Percentiles rank a stretch among this genome's conserved stretches.
These are phyloP conservation scores for Hypselothyrea guttata DNA, from an alignment of 2,888 invertebrate species.

Conservation along the genomic window DNA sequence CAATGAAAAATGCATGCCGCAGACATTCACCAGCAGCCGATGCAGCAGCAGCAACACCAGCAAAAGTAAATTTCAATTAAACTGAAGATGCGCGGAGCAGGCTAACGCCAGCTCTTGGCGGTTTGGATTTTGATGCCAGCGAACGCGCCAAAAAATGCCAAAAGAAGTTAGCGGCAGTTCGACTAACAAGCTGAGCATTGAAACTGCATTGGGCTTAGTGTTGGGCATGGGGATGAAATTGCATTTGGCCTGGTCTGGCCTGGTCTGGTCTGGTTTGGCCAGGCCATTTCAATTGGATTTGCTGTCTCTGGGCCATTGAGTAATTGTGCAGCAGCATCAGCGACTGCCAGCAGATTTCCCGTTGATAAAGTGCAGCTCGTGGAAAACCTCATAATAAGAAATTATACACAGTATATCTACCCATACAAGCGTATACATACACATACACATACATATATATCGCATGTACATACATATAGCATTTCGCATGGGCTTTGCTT, in stretches of 20 bases:
- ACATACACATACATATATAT: slow-evolving; percentile 8
- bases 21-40: slow-evolving; percentile 62
- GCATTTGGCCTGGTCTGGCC: slow-evolving; percentile 8
- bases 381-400: slow-evolving; percentile 73
- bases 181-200: slow-evolving; percentile 55
- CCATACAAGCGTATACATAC: slow-evolving; percentile 23
- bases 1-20: slow-evolving; percentile 69
- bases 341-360: slow-evolving; percentile 68
- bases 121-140: slow-evolving; percentile 55
- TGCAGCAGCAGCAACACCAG: slow-evolving; percentile 18
- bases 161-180: slow-evolving; percentile 46
- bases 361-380: slow-evolving; percentile 68
- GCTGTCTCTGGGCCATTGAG: slow-evolving; percentile 66
- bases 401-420: slow-evolving; percentile 49
- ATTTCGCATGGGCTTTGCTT: slow-evolving; percentile 48
- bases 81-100: slow-evolving; percentile 67
- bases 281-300: slow-evolving; percentile 51
- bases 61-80: slow-evolving; percentile 75
- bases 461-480: slow-evolving; percentile 10
- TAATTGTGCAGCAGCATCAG: slow-evolving; percentile 74
- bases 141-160: slow-evolving; percentile 54
- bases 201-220: slow-evolving; percentile 32
- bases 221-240: slow-evolving; percentile 20
- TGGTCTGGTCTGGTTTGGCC: slow-evolving; percentile 7
- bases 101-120: slow-evolving; percentile 27